Percentiles rank a stretch among this genome's conserved stretches.
Evolutionary conservation across 2,797 vertebrate genomes (phyloP).

Genomic region (Halcyon badia): DNA sequence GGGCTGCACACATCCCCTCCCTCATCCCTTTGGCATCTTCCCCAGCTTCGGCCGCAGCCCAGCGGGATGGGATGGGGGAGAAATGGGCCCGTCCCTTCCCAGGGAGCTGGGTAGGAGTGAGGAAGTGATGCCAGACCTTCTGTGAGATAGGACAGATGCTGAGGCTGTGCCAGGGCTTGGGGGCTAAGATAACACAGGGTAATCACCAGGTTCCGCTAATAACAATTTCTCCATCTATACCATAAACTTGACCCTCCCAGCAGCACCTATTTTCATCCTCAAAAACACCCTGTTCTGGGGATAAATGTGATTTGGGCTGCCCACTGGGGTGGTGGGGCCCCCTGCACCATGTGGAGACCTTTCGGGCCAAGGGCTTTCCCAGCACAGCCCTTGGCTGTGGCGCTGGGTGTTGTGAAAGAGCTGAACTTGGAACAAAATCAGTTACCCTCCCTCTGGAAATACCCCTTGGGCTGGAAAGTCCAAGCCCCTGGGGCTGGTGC

Average conservation of each 20-base stretch:
- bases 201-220: background rate
- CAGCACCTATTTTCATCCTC: background rate
- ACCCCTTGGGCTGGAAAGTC: background rate
- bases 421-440: background rate
- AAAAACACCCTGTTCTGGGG: background rate
- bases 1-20: accelerated
- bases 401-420: background rate
- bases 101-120: accelerated
- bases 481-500: background rate
- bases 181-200: background rate
- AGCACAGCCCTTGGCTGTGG: accelerated
- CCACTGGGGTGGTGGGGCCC: accelerated
- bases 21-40: background rate
- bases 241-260: background rate
- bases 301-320: background rate
- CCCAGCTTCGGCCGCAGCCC: accelerated
- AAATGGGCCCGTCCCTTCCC: accelerated
- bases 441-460: slow-evolving; percentile 60
- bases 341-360: accelerated
- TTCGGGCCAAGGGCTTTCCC: accelerated
- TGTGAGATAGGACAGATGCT: accelerated
- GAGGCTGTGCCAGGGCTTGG: background rate
- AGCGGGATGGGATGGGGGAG: background rate
- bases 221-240: background rate
- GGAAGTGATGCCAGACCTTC: background rate